Percentiles rank a stretch among this genome's conserved stretches.
Conservation (phyloP, 1,140 invertebrate species). For the Eulimnadia texana region DNA sequence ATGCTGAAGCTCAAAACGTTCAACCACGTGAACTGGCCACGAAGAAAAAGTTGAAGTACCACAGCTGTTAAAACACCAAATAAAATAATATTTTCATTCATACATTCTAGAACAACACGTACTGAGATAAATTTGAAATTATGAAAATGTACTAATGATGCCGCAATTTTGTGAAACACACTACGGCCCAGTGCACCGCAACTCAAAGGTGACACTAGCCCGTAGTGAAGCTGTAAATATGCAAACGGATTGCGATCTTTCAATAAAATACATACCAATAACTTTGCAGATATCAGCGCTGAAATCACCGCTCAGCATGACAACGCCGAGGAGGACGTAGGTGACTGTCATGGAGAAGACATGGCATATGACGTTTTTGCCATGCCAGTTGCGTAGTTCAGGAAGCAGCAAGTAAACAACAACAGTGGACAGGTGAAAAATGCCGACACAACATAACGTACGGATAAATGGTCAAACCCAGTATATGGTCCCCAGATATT, state of each 20-base stretch:
- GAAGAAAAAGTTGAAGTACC: constrained; percentile 33
- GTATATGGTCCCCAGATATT: background rate
- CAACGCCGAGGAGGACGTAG: constrained; percentile 39
- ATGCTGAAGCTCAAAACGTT: constrained; percentile 29
- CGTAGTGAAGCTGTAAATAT: background rate
- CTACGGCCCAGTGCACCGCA: background rate
- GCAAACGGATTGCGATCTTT: background rate
- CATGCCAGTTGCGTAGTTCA: constrained; percentile 53
- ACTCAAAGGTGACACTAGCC: background rate
- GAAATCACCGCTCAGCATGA: constrained; percentile 25
- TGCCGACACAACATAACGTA: constrained; percentile 48
- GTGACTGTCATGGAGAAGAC: constrained; percentile 43
- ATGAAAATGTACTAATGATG: background rate
- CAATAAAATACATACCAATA: background rate
- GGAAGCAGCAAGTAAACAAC: constrained; percentile 51
- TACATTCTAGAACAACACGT: background rate
- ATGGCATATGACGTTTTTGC: constrained; percentile 55
- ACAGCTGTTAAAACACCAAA: constrained; percentile 23
- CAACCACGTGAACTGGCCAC: constrained; percentile 35
- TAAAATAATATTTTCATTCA: background rate
- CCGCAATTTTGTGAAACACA: background rate
- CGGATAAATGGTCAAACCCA: constrained; percentile 13
- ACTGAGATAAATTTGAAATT: background rate
- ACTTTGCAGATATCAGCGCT: background rate
- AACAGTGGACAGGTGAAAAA: constrained; percentile 53